A percentile compares a stretch with the other conserved stretches of the same genome.
These are phyloP conservation scores for Lepidothrix coronata DNA, from an alignment of 2,113 vertebrate genomes.

Conservation along the genomic window DNA sequence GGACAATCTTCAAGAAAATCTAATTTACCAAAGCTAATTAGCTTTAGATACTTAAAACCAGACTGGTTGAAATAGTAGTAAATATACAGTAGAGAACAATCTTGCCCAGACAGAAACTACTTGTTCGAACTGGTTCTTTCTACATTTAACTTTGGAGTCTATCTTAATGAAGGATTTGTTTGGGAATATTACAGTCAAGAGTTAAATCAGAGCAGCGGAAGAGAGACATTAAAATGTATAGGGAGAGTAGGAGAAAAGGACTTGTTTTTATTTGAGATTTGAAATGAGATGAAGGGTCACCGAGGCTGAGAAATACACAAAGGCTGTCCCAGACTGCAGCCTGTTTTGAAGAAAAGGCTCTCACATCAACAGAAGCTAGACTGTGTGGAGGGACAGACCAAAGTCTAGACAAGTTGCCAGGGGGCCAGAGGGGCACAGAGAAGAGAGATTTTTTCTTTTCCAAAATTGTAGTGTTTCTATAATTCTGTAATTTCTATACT, in stretches of 20 bases:
- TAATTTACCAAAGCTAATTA: slow-evolving; percentile 36
- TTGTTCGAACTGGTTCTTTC: slow-evolving; percentile 39
- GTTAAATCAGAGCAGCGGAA: slow-evolving; percentile 46
- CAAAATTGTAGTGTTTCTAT: not conserved
- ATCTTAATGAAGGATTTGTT: slow-evolving; percentile 55
- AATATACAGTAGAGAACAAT: not conserved
- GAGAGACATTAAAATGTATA: slow-evolving; percentile 34
- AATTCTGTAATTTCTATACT: not conserved
- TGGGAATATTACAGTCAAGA: slow-evolving; percentile 14
- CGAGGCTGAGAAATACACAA: not conserved
- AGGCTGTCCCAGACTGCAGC: slow-evolving; percentile 32
- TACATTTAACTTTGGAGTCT: not conserved
- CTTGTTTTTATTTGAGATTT: slow-evolving; percentile 26
- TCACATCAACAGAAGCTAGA: slow-evolving; percentile 31
- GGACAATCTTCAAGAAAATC: not conserved
- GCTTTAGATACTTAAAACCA: slow-evolving; percentile 27
- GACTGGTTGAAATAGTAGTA: slow-evolving; percentile 3
- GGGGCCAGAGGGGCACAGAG: not conserved
- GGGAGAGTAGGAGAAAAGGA: slow-evolving; percentile 12
- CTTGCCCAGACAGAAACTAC: slow-evolving; percentile 37
- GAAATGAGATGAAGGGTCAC: slow-evolving; percentile 54
- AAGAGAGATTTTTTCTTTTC: not conserved
- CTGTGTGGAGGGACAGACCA: slow-evolving; percentile 18
- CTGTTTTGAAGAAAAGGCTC: slow-evolving; percentile 18
- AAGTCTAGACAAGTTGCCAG: slow-evolving; percentile 8